Conservation (phyloP, 2,113 vertebrate species). For the Otocyon megalotis region DNA sequence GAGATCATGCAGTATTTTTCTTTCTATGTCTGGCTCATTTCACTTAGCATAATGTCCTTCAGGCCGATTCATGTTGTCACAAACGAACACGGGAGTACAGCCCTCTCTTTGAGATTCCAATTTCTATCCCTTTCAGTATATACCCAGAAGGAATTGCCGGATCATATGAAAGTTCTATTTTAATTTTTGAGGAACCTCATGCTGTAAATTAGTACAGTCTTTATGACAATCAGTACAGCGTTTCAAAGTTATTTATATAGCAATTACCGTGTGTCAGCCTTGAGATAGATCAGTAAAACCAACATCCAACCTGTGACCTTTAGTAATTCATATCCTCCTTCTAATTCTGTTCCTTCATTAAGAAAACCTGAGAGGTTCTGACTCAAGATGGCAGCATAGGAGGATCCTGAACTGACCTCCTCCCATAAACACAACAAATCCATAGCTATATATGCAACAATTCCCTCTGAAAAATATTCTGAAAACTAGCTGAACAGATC, state of each 20-base stretch:
- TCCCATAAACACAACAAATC: not conserved
- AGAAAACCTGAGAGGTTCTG: not conserved
- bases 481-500: not conserved
- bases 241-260: slow-evolving; percentile 50
- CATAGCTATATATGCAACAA: not conserved
- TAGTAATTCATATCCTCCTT: not conserved
- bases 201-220: not conserved
- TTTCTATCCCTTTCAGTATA: not conserved
- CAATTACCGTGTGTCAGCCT: not conserved
- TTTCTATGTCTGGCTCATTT: not conserved
- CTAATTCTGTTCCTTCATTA: slow-evolving; percentile 3
- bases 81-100: not conserved
- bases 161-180: not conserved
- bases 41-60: not conserved
- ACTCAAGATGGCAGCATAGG: not conserved
- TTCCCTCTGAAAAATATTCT: not conserved
- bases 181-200: not conserved
- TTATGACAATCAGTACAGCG: not conserved
- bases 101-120: not conserved
- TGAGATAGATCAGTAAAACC: slow-evolving; percentile 2
- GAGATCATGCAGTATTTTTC: not conserved
- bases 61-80: not conserved
- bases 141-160: not conserved
- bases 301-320: not conserved
- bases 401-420: not conserved